Evolutionary conservation across 2,113 vertebrate species (phyloP).

Genomic region (Chloropsis hardwickii): DNA sequence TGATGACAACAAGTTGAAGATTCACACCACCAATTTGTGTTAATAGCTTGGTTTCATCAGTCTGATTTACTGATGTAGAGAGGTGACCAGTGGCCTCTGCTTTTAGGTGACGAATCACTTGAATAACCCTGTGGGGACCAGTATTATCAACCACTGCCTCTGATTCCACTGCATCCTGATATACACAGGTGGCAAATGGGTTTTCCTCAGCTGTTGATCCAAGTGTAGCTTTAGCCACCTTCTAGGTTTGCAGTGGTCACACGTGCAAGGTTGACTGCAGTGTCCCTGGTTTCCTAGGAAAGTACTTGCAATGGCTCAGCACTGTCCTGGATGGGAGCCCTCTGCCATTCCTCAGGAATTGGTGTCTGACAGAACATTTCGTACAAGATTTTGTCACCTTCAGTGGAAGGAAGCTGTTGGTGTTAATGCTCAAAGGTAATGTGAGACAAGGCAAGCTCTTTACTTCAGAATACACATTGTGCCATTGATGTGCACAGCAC

Average conservation of each 20-base stretch:
- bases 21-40: neutral
- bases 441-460: constrained; percentile 35
- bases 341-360: neutral
- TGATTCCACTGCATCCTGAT: neutral
- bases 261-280: neutral
- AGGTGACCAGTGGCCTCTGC: neutral
- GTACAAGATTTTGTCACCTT: neutral
- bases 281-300: neutral
- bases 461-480: neutral
- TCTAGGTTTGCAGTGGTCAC: neutral
- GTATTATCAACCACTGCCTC: neutral
- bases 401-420: neutral
- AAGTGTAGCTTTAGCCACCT: neutral
- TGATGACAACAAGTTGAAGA: accelerated
- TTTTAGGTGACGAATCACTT: neutral
- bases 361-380: neutral
- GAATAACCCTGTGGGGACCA: neutral
- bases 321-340: accelerated
- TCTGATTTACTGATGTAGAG: neutral
- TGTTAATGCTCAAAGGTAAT: neutral
- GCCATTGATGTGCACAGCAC: neutral
- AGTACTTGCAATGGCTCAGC: neutral
- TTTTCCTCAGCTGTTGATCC: neutral
- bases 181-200: neutral
- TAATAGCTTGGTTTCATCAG: neutral